Evolutionary conservation across 2,888 invertebrate species (phyloP).

Genomic region (Notodonta ziczac): DNA sequence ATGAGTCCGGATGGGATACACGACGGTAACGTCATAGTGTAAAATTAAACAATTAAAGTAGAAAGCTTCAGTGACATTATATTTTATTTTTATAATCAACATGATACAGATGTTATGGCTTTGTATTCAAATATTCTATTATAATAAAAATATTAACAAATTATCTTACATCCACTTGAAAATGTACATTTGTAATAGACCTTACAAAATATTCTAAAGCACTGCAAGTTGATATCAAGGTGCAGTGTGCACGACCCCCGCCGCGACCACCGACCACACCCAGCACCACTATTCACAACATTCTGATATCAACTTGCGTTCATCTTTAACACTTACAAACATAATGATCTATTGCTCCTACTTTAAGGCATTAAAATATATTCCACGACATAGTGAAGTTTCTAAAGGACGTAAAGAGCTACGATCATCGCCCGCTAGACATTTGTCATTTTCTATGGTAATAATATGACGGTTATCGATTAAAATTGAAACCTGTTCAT

Average conservation of each 20-base stretch:
- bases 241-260: constrained; percentile 10
- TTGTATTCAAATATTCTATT: constrained; percentile 82
- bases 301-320: constrained; percentile 56
- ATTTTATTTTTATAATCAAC: constrained; percentile 82
- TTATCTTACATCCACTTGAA: constrained; percentile 84
- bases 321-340: constrained; percentile 65
- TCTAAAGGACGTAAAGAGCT: constrained; percentile 55
- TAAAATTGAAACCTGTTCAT: constrained; percentile 49
- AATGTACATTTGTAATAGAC: constrained; percentile 82
- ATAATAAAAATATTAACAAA: constrained; percentile 84
- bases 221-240: constrained; percentile 55
- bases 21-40: background rate
- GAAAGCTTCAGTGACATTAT: constrained; percentile 58
- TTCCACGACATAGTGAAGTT: constrained; percentile 46
- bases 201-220: constrained; percentile 77
- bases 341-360: constrained; percentile 64
- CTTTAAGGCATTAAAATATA: constrained; percentile 62
- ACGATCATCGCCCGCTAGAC: constrained; percentile 54
- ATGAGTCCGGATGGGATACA: background rate
- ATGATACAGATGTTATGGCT: constrained; percentile 84
- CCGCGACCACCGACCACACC: background rate
- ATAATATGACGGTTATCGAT: constrained; percentile 49
- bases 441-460: constrained; percentile 50
- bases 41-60: constrained; percentile 17
- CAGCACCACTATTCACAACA: constrained; percentile 22